Conservation (phyloP, 2,888 invertebrate species). For the Acanthococcus lagerstroemiae region DNA sequence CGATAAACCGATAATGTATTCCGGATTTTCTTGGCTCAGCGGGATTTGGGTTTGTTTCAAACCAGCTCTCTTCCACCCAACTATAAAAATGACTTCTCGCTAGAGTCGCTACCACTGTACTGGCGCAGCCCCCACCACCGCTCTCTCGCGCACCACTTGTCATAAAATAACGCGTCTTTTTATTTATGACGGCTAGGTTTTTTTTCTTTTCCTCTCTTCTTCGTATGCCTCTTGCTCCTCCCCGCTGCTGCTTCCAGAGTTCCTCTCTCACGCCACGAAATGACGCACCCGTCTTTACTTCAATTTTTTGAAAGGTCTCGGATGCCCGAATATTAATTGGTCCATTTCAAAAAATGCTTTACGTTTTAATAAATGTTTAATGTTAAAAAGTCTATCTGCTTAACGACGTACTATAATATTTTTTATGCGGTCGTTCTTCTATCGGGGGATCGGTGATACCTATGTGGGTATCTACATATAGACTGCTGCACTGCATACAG, state of each 20-base stretch:
- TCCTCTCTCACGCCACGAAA: not conserved
- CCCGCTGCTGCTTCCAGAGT: not conserved
- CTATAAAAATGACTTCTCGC: slow-evolving; percentile 6
- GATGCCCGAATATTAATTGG: slow-evolving; percentile 23
- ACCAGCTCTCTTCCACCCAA: slow-evolving; percentile 14
- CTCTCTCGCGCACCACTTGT: not conserved
- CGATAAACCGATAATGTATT: slow-evolving; percentile 28
- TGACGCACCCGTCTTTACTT: slow-evolving; percentile 1
- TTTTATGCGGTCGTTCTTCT: slow-evolving; percentile 20
- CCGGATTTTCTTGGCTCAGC: slow-evolving; percentile 18
- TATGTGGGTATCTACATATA: too few relatives aligned
- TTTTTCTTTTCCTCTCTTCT: not conserved
- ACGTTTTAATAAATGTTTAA: slow-evolving; percentile 28
- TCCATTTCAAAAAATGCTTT: slow-evolving; percentile 16
- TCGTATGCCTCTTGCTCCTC: not conserved
- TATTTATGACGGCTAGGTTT: slow-evolving; percentile 21
- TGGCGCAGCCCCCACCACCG: not conserved
- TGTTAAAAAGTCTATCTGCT: slow-evolving; percentile 24
- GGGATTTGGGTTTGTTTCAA: slow-evolving; percentile 25
- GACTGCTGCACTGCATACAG: too few relatives aligned
- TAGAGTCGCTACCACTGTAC: not conserved
- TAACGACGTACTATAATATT: slow-evolving; percentile 20
- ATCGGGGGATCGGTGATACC: not conserved
- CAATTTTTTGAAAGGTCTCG: slow-evolving; percentile 1
- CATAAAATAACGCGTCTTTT: slow-evolving; percentile 24